phyloP scores from a whole-genome alignment of 1,140 invertebrate genomes.

The Hyles euphorbiae region DNA sequence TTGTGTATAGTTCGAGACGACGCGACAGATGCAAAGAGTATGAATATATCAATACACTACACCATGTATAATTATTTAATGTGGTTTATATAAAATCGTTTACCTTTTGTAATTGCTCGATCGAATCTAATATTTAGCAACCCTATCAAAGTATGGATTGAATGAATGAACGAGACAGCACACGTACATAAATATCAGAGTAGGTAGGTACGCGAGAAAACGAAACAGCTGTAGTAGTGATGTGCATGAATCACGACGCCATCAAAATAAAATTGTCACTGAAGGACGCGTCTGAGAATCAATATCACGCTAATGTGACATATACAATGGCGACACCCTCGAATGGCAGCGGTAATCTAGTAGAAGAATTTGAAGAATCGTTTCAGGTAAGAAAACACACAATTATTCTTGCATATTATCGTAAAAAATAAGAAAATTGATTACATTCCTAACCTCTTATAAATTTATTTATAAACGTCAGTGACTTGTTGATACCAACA shows the following conservation, averaged over 20 bases:
- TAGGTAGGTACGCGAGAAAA: conserved; percentile 10
- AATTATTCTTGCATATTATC: conserved; percentile 5
- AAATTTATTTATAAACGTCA: conserved; percentile 43
- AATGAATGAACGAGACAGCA: conserved; percentile 4
- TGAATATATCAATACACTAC: no score
- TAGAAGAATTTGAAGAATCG: conserved; percentile 90
- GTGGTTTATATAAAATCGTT: not conserved
- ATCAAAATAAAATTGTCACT: not conserved
- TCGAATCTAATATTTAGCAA: not conserved
- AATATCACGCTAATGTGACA: conserved; percentile 9
- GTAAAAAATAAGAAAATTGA: conserved; percentile 11
- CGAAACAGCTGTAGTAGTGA: conserved; percentile 15
- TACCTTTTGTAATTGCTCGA: not conserved
- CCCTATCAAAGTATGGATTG: conserved; percentile 24
- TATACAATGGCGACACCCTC: conserved; percentile 83
- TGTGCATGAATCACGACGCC: conserved; percentile 17
- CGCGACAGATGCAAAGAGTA: no score
- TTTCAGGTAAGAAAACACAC: conserved; percentile 77
- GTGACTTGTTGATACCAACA: conserved; percentile 47
- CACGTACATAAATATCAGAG: not conserved
- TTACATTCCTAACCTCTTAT: conserved; percentile 47
- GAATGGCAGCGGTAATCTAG: conserved; percentile 87
- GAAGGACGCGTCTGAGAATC: not conserved
- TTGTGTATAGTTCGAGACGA: no score
- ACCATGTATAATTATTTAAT: no score